These are phyloP conservation scores for Rhagoletis zephyria DNA, from an alignment of 1,140 invertebrate genomes.

Conservation along the genomic window DNA sequence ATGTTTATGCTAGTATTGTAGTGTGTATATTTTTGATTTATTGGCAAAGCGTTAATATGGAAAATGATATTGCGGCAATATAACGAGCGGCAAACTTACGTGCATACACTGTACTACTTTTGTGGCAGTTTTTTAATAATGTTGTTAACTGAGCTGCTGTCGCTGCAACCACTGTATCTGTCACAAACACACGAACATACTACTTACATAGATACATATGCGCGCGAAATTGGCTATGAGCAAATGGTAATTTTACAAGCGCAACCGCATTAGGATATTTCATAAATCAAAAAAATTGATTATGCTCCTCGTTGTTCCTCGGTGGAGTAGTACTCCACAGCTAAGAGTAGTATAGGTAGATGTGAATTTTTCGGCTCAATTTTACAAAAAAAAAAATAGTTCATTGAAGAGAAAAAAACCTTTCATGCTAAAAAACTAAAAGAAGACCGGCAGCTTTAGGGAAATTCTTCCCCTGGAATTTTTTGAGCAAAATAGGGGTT, in stretches of 20 bases:
- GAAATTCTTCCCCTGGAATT: too few relatives aligned
- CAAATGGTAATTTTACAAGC: conserved; percentile 40
- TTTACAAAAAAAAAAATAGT: too few relatives aligned
- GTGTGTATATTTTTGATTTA: conserved; percentile 31
- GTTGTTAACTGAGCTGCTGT: conserved; percentile 38
- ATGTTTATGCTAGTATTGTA: not conserved
- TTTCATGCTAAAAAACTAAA: too few relatives aligned
- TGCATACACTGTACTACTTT: not conserved
- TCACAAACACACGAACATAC: conserved; percentile 21
- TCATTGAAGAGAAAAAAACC: too few relatives aligned
- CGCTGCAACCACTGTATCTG: conserved; percentile 29
- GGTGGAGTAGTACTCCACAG: too few relatives aligned
- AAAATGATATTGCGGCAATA: conserved; percentile 16
- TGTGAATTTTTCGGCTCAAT: too few relatives aligned
- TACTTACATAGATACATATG: too few relatives aligned
- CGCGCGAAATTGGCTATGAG: not conserved
- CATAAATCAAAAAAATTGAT: conserved; percentile 24
- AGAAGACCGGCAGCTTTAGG: too few relatives aligned
- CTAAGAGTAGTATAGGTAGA: too few relatives aligned
- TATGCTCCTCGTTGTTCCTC: conserved; percentile 14
- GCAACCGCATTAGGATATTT: not conserved
- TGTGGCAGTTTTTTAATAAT: conserved; percentile 10
- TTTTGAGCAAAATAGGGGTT: too few relatives aligned
- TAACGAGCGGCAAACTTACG: not conserved
- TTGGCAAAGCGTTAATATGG: conserved; percentile 8